Base-by-base conservation (phyloP, 2,113 vertebrate species). In the Xenus cinereus region DNA sequence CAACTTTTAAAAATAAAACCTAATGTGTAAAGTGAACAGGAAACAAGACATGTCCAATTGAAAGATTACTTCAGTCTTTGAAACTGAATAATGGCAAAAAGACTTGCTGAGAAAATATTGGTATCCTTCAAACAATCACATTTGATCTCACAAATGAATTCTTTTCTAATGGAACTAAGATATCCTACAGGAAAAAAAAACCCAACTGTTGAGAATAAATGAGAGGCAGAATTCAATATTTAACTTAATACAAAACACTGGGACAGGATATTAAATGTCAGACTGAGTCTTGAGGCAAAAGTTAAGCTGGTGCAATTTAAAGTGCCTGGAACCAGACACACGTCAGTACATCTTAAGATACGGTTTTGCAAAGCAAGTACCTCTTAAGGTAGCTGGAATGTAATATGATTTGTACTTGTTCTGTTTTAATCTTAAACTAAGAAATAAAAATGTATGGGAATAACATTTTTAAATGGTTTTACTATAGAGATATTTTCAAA, bases 101-200 rank as follows among this genome's bases (percentile, higher is more conserved):
- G 28, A 46, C 41, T 78, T 84, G 45, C 37, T 78, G 86, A 92
- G 71, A 73, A 89, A 87, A 71, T 82, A 89, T 48, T 7, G 5
- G 48, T 89, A 77, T 93, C 73, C 59, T 71, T 95, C 9, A 15
- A 75, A 84, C 30, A 78, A 89, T 90, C 77, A 53, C 32, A 51
- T 96, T 91, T 82, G 74, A 67, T 93, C 46, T 93, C 30, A 60
- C 48, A 96, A 91, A 93, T 84, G 41, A 95, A 91, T 94, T 95
- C 0, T 75, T 92, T 97, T 94, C 62, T 94, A 95, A 93, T 81
- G 30, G 45, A 82, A 43, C 35, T 33, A 93, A 84, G 84, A 45
- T 88, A 84, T 80, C 46, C 68, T 94, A 28, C 39, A 84, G 84
- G 54, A 39, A 15, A 51, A 72, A 80, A 23, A 35, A 30, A 4